phyloP scores from a whole-genome alignment of 2,113 vertebrate species.

The Carollia perspicillata region DNA sequence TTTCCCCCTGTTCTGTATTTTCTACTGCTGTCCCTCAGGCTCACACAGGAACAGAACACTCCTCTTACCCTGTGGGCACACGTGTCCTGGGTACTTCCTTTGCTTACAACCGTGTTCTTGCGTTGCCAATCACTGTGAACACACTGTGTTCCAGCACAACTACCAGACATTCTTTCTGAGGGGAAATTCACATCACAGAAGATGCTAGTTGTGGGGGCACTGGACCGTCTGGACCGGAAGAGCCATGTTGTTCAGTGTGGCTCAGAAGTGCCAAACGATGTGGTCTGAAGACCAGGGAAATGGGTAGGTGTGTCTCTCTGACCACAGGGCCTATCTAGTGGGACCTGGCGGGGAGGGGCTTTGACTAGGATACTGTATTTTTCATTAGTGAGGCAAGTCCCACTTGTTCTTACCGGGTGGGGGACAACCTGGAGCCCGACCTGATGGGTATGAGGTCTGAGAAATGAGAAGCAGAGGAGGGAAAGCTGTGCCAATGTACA shows the following conservation, averaged over 20 bases:
- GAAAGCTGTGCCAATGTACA: neutral
- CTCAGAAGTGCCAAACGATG: neutral
- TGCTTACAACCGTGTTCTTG: neutral
- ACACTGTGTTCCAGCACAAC: neutral
- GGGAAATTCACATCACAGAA: neutral
- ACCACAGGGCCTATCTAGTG: neutral
- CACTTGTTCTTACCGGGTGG: neutral
- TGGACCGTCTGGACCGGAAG: neutral
- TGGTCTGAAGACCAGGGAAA: neutral
- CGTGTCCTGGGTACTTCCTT: neutral
- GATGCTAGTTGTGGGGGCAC: neutral
- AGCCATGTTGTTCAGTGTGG: neutral
- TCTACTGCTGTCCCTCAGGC: neutral
- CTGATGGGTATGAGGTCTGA: neutral
- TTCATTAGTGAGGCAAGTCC: neutral
- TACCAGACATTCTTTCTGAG: neutral
- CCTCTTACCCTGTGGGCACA: neutral
- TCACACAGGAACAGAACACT: neutral
- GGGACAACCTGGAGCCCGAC: neutral
- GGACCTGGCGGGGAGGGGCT: neutral
- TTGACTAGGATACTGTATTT: neutral
- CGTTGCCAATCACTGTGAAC: neutral
- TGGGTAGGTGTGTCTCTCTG: neutral
- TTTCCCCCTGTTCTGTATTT: neutral
- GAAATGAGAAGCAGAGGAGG: neutral